Base-by-base conservation (phyloP, 92 coral and sea anemone genomes). In the Anthopleura xanthogrammica region DNA sequence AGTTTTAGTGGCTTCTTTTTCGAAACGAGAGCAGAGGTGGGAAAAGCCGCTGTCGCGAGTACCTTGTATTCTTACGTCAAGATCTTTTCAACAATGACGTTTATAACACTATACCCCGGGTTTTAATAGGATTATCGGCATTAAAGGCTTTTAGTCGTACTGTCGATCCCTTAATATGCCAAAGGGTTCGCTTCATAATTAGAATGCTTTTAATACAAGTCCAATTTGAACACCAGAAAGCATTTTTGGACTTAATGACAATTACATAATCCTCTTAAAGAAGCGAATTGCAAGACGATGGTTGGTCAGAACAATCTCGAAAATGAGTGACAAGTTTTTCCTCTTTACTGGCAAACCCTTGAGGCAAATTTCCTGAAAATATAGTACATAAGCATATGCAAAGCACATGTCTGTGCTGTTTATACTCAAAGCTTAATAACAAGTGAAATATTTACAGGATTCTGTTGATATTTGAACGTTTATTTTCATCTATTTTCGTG, bases 121-220 rank as follows among this genome's bases (percentile, higher is more conserved):
- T 23, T 68, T 68, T 81, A 81, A 81, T 81, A 48, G 84, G 84
- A 81, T 81, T 81, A 12, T 70, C 50, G 48, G 57, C 40, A 36
- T 81, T 81, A 81, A 80, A 81, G 58, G 84, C 77, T 81, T 81
- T 81, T 81, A 41, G 66, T 40, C 71, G 76, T n/a, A 81, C 74
- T 68, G 77, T 75, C 23, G 14, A 41, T 65, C 17, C 19, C n/a
- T 50, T 80, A 62, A 80, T 62, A 24, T 68, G 77, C 77, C 41
- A 36, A 24, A 36, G 74, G 74, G 46, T 36, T 68, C 13, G 41
- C 16, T 68, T 12, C 74, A 36, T 68, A 68, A 68, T 68, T 68
- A 68, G 74, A 68, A 68, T 68, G 74, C 74, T 68, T 68, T 68
- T 68, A 68, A 68, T 68, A 68, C 11, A 36, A 68, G 74, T 16